Base-by-base conservation (phyloP, 2,797 vertebrate species). In the Mus minutoides region DNA sequence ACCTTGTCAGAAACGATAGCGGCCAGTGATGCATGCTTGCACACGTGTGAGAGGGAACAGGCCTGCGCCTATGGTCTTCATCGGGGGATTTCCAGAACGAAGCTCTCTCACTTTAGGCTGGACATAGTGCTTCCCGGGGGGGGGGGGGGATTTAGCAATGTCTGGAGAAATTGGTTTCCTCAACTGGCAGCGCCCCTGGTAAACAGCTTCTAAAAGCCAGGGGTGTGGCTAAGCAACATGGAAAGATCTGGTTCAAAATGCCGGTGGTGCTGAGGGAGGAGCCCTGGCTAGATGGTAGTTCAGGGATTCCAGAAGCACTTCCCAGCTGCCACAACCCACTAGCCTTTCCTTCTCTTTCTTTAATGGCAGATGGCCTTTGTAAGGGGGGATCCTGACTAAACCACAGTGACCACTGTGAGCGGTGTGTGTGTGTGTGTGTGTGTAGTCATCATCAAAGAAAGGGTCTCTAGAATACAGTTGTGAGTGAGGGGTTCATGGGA, bases 11-110 rank as follows among this genome's bases (percentile, higher is more conserved):
- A 93, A 88, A 73, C 0, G 0, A 10, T 14, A 58, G 75, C 2
- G 29, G 40, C 67, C 19, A 31, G 9, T 5, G 67, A 46, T 40
- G 14, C 29, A 0, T 1, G 14, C 60, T 29, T 10, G 0, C 62
- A 69, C 24, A 2, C 29, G 0, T 6, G 2, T 8, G 24, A 62
- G 62, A 58, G 5, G 26, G 0, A 29, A 17, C 1, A n/a, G 62
- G 6, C 8, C 37, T 26, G 60, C 7, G 0, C 34, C 54, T 1
- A 2, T 21, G 10, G 2, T 11, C 43, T 14, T 34, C 46, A 19
- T 6, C n/a, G 9, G 86, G 82, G 62, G 22, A 62, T 78, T 56
- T 43, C 40, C 16, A 49, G 16, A 34, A 40, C 6, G 37, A 12
- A 14, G 16, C n/a, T 88, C 56, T 75, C 31, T 79, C 21, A 11